phyloP scores from a whole-genome alignment of 2,797 vertebrate species.

The Erethizon dorsatum region DNA sequence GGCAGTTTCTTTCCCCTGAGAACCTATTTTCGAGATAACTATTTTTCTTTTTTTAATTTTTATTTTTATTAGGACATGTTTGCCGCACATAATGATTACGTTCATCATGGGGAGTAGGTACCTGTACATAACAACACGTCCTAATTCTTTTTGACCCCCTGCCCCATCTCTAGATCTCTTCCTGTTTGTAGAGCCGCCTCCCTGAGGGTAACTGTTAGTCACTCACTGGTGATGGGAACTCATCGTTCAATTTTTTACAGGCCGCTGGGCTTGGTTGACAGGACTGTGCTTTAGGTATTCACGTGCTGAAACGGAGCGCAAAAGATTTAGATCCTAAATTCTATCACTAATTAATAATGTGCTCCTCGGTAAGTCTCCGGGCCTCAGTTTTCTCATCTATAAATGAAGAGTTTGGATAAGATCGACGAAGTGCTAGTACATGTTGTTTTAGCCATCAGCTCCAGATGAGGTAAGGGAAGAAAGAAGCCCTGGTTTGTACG shows the following conservation, averaged over 20 bases:
- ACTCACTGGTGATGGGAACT: background rate
- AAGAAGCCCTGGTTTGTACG: background rate
- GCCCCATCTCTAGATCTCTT: background rate
- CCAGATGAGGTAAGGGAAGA: background rate
- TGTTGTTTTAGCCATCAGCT: background rate
- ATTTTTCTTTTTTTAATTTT: background rate
- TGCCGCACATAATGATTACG: background rate
- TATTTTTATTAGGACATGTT: background rate
- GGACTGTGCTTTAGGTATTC: background rate
- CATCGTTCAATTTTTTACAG: background rate
- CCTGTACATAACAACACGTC: background rate
- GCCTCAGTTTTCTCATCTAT: background rate
- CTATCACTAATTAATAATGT: background rate
- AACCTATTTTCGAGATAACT: background rate
- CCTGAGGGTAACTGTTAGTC: background rate
- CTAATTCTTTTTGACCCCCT: background rate
- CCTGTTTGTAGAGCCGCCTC: background rate
- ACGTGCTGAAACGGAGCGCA: background rate
- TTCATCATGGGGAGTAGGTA: background rate
- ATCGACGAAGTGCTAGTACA: background rate
- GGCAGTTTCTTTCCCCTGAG: background rate
- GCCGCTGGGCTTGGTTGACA: background rate
- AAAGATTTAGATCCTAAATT: slow-evolving; percentile 5
- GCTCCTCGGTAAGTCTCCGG: background rate
- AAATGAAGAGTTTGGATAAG: background rate